These are phyloP conservation scores for Drosophila pseudotakahashii DNA, from an alignment of 2,888 invertebrate genomes.

Conservation along the genomic window DNA sequence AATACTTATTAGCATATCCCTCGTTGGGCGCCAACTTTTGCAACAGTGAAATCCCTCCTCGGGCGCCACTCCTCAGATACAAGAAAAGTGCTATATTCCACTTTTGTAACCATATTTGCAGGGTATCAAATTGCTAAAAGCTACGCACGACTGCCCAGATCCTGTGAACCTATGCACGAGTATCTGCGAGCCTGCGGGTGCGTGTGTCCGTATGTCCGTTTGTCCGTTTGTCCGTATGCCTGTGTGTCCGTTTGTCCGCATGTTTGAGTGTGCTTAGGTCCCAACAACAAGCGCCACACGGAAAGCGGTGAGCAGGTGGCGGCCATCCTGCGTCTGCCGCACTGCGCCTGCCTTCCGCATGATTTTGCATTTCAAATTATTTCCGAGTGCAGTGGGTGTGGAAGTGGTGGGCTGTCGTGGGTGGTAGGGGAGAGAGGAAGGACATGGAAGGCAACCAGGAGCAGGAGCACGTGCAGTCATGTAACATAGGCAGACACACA, in stretches of 20 bases:
- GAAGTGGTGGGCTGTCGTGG: not conserved
- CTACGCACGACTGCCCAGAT: conserved; percentile 48
- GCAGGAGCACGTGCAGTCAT: conserved; percentile 49
- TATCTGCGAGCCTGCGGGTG: conserved; percentile 14
- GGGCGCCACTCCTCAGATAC: too few species aligned
- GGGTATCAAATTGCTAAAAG: conserved; percentile 46
- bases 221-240: not conserved
- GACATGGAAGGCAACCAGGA: not conserved
- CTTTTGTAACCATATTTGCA: not conserved
- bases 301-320: conserved; percentile 45
- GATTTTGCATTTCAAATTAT: conserved; percentile 78
- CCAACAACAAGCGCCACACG: conserved; percentile 26
- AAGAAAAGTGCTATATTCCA: not conserved
- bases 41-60: too few species aligned
- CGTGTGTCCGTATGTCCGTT: conserved; percentile 4
- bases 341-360: conserved; percentile 73
- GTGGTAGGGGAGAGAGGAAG: not conserved
- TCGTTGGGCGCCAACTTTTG: not conserved
- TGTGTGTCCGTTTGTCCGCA: conserved; percentile 8
- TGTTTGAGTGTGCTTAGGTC: conserved; percentile 27
- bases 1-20: too few species aligned
- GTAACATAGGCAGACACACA: conserved; percentile 55
- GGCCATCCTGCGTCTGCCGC: conserved; percentile 59
- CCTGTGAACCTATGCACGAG: conserved; percentile 22
- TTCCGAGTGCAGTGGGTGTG: conserved; percentile 57